phyloP scores from a whole-genome alignment of 2,113 vertebrate species.

The Scomber colias region DNA sequence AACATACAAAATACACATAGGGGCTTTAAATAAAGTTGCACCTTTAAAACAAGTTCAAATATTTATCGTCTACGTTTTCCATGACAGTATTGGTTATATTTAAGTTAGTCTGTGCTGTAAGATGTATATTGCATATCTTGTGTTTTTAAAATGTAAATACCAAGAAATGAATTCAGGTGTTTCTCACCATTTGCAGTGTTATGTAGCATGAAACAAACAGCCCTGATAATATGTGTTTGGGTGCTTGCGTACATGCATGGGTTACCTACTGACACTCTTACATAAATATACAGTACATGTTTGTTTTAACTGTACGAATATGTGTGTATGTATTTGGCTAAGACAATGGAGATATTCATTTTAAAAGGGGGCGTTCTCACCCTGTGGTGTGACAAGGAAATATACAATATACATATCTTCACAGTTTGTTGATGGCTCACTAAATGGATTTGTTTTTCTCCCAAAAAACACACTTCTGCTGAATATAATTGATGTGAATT shows the following conservation, averaged over 20 bases:
- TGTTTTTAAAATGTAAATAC: conserved; percentile 73
- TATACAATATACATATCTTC: background rate
- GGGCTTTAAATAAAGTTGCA: conserved; percentile 4
- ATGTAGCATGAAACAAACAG: conserved; percentile 46
- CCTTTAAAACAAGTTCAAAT: background rate
- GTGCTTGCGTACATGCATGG: conserved; percentile 25
- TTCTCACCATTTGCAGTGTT: conserved; percentile 15
- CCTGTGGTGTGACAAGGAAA: no score
- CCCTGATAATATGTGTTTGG: background rate
- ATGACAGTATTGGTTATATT: conserved; percentile 17
- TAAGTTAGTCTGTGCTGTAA: conserved; percentile 28
- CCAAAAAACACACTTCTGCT: conserved; percentile 49
- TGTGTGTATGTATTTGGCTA: conserved; percentile 40
- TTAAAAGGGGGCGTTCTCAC: background rate
- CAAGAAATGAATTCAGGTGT: conserved; percentile 54
- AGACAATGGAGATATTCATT: background rate
- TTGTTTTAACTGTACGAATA: conserved; percentile 37
- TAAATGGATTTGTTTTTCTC: conserved; percentile 22
- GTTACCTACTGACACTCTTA: conserved; percentile 1
- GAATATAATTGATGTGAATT: conserved; percentile 75
- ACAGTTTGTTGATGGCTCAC: conserved; percentile 6
- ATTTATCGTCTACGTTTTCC: background rate
- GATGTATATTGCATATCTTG: conserved; percentile 53
- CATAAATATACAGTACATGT: conserved; percentile 10
- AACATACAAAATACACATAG: no score